phyloP scores from a whole-genome alignment of 2,113 vertebrate genomes.

The Ceyx melanurus region DNA sequence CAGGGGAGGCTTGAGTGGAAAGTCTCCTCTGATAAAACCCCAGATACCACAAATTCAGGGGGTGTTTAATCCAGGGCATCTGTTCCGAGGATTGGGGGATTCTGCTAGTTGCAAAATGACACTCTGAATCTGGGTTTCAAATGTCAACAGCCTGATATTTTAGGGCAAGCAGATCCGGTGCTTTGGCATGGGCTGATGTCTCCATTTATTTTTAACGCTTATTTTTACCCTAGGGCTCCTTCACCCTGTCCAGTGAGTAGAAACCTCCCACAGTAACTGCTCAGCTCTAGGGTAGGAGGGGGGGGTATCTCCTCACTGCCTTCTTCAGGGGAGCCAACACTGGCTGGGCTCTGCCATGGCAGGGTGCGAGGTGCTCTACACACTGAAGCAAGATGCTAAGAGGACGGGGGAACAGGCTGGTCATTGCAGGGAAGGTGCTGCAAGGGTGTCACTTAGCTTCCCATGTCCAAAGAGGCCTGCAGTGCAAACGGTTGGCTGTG shows the following conservation, averaged over 20 bases:
- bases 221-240: conserved; percentile 4
- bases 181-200: neutral
- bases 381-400: neutral
- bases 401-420: neutral
- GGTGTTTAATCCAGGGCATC: conserved; percentile 8
- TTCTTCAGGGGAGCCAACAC: neutral
- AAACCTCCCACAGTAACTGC: neutral
- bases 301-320: neutral
- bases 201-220: conserved; percentile 25
- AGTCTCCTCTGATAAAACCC: conserved; percentile 13
- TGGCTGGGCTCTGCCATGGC: accelerated
- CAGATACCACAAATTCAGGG: neutral
- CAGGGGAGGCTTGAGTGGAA: neutral
- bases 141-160: conserved; percentile 1
- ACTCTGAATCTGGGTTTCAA: neutral
- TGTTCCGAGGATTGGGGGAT: neutral
- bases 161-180: neutral
- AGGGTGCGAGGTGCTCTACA: neutral
- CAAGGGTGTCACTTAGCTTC: neutral
- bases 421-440: neutral
- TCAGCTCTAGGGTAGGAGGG: neutral
- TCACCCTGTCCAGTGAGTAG: neutral
- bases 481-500: neutral
- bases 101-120: neutral
- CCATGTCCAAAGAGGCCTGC: neutral